Evolutionary conservation across 2,797 vertebrate genomes (phyloP), one percentile per base, ranked within the genome.

Genomic region (Gallirallus australis): DNA sequence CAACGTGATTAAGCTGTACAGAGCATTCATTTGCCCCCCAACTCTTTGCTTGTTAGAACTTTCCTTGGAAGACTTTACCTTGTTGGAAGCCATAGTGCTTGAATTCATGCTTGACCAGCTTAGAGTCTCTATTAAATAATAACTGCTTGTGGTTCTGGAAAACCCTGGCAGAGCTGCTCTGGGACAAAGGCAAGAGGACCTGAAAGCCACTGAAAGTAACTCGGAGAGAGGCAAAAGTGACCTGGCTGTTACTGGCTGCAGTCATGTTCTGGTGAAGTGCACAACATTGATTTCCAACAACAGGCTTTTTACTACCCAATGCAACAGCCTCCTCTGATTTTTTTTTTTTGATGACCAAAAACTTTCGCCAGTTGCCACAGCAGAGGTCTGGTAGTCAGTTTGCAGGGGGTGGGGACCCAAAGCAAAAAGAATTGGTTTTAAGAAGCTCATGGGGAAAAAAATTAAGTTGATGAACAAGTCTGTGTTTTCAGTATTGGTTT

Each of bases 391-490:
- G 10, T 37, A 37, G 3, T 8, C 15, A 25, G 16, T 18, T 33
- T 39, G 59, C 2, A 4, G 27, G 9, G 4, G 19, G 2, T 7
- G 4, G 71, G 11, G 17, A 90, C 30, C 12, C 3, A 35, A 50
- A 53, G 17, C 5, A 33, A 65, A 63, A 83, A 61, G 1, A 70
- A 50, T 5, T 19, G 2, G 1, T 15, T 75, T 81, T 65, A 59
- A 59, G 52, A 35, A 60, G 68, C 33, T 42, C 0, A 27, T 4
- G 25, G 35, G 21, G 42, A 72, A 65, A 63, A 65, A 85, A 31
- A 1, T 9, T 12, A 72, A 39, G 12, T 13, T 27, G 8, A 17
- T 2, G 1, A 52, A 19, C 2, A 63, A 57, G 3, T 35, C 57
- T 10, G 3, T 8, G 80, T 89, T 52, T 81, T 81, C 21, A 39